phyloP scores from a whole-genome alignment of 2,797 vertebrate genomes.

The Hyperoplus immaculatus region DNA sequence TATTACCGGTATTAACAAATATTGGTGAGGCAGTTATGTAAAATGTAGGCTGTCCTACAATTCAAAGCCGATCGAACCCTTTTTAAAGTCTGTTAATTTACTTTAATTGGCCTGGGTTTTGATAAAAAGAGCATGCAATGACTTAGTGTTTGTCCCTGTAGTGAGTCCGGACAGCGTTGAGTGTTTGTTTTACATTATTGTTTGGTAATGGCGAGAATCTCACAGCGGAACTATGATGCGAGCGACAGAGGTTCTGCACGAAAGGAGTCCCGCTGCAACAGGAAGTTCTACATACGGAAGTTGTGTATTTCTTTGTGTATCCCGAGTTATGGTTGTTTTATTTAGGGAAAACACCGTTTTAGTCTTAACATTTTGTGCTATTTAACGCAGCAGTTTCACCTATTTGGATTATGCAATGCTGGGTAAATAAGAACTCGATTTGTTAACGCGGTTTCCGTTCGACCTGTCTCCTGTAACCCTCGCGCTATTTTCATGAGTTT shows the following conservation, averaged over 20 bases:
- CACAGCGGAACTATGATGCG: conserved; percentile 81
- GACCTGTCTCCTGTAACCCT: conserved; percentile 47
- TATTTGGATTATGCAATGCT: conserved; percentile 70
- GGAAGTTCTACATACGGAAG: conserved; percentile 88
- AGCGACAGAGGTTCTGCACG: conserved; percentile 77
- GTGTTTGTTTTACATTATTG: conserved; percentile 57
- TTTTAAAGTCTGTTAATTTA: not conserved
- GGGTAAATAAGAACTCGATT: conserved; percentile 58
- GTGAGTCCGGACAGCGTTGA: not conserved
- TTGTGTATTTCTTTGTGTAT: conserved; percentile 91
- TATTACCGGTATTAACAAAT: not conserved
- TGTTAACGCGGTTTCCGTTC: conserved; percentile 50
- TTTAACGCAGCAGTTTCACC: conserved; percentile 35
- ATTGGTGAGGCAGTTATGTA: not conserved
- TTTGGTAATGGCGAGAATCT: conserved; percentile 56
- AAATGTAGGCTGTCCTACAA: not conserved
- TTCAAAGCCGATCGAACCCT: not conserved
- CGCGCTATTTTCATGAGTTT: conserved; percentile 80
- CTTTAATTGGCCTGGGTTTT: too few species aligned
- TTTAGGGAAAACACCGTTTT: conserved; percentile 80
- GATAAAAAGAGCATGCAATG: not conserved
- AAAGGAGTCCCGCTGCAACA: conserved; percentile 80
- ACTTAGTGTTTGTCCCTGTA: not conserved
- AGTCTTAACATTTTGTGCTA: conserved; percentile 54
- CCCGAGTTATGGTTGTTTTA: conserved; percentile 86